Conservation (phyloP, 2,888 invertebrate genomes). For the Aromia moschata region DNA sequence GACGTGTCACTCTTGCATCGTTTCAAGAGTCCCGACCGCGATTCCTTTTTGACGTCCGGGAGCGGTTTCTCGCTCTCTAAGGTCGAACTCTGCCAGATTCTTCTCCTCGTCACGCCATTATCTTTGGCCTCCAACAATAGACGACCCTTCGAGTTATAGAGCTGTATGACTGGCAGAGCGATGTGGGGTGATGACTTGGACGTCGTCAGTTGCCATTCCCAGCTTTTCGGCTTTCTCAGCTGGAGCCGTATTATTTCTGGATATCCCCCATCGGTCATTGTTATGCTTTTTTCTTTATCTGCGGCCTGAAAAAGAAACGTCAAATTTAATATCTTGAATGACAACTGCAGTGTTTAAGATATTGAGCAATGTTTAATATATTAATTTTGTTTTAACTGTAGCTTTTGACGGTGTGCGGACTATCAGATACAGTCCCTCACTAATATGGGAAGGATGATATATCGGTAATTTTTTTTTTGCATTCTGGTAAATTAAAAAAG, state of each 20-base stretch:
- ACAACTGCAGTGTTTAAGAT: too few relatives aligned
- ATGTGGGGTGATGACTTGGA: constrained; percentile 71
- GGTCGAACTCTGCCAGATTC: constrained; percentile 55
- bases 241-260: constrained; percentile 70
- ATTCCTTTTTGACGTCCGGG: constrained; percentile 34
- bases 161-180: constrained; percentile 70
- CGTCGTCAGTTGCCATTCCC: constrained; percentile 73
- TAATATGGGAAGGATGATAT: too few relatives aligned
- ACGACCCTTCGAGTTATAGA: constrained; percentile 71
- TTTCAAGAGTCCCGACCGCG: constrained; percentile 36
- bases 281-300: not conserved
- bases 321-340: too few relatives aligned
- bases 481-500: too few relatives aligned
- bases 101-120: constrained; percentile 63
- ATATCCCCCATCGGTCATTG: constrained; percentile 42
- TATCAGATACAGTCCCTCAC: too few relatives aligned
- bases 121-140: constrained; percentile 71
- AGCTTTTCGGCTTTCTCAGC: constrained; percentile 69
- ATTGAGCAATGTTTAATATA: too few relatives aligned
- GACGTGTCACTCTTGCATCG: constrained; percentile 47
- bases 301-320: not conserved
- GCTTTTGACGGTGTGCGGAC: too few relatives aligned
- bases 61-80: constrained; percentile 18
- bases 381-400: too few relatives aligned
- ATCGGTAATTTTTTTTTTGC: too few relatives aligned